These are phyloP conservation scores for Dreissena rostriformis DNA, from an alignment of 1,140 invertebrate genomes.

Conservation along the genomic window DNA sequence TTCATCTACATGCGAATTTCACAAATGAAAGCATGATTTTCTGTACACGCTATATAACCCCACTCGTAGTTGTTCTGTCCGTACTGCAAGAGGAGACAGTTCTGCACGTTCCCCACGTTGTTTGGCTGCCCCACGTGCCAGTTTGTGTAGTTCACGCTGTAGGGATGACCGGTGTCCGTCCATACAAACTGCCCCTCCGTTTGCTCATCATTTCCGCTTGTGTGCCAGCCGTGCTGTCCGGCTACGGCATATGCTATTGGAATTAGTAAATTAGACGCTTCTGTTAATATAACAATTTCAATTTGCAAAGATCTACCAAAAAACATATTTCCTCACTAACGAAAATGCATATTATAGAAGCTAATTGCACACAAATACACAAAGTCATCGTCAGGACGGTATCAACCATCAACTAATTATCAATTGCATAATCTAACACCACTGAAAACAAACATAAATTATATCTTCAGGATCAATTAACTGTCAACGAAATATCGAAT, in stretches of 20 bases:
- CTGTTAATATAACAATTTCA: no score
- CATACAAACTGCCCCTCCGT: slow-evolving; percentile 59
- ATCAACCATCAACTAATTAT: no score
- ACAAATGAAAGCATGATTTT: slow-evolving; percentile 69
- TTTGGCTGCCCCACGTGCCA: slow-evolving; percentile 71
- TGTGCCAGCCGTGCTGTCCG: slow-evolving; percentile 62
- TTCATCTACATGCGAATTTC: slow-evolving; percentile 46
- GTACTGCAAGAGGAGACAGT: slow-evolving; percentile 69
- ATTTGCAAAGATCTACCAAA: no score
- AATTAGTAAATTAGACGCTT: no score
- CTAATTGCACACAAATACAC: no score
- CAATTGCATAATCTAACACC: no score
- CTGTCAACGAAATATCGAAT: no score
- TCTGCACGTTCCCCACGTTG: slow-evolving; percentile 64
- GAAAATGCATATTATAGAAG: no score
- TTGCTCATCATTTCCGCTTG: slow-evolving; percentile 61
- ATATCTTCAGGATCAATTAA: no score
- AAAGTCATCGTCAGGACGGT: no score
- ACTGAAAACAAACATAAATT: no score
- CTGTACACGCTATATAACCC: slow-evolving; percentile 67
- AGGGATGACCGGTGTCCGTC: slow-evolving; percentile 62
- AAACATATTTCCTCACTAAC: no score
- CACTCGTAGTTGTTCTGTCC: slow-evolving; percentile 62
- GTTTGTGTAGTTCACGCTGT: slow-evolving; percentile 59
- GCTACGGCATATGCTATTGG: slow-evolving; percentile 56